These are phyloP conservation scores for Thryonomys swinderianus DNA, from an alignment of 2,113 vertebrate genomes.

Conservation along the genomic window DNA sequence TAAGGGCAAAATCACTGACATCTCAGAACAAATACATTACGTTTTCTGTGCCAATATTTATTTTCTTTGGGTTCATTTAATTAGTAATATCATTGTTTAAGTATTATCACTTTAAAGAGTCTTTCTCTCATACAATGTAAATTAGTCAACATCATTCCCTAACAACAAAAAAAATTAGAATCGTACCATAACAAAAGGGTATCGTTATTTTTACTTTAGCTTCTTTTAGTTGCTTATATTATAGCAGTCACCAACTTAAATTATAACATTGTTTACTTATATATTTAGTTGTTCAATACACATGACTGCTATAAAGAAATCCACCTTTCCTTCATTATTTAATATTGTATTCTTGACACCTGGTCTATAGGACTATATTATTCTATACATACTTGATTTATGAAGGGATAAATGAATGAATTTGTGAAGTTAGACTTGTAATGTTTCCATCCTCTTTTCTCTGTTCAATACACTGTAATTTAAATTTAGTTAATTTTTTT, in stretches of 20 bases:
- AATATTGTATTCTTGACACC: neutral
- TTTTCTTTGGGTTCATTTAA: neutral
- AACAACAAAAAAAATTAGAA: too few relatives aligned
- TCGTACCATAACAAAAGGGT: neutral
- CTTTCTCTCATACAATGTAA: neutral
- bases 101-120: neutral
- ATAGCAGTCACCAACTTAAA: neutral
- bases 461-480: neutral
- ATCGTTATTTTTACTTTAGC: neutral
- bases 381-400: neutral
- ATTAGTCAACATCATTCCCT: neutral
- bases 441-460: neutral
- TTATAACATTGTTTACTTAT: neutral
- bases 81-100: neutral
- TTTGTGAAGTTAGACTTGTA: neutral
- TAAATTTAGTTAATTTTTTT: slow-evolving; percentile 43
- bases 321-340: neutral
- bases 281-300: neutral
- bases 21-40: neutral
- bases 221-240: neutral
- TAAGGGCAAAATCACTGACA: slow-evolving; percentile 3
- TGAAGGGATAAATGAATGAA: neutral
- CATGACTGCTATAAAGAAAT: neutral
- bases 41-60: neutral
- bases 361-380: neutral